A percentile compares a stretch with the other conserved stretches of the same genome.
Conservation (phyloP, 2,113 vertebrate species). For the Protobothrops mucrosquamatus region DNA sequence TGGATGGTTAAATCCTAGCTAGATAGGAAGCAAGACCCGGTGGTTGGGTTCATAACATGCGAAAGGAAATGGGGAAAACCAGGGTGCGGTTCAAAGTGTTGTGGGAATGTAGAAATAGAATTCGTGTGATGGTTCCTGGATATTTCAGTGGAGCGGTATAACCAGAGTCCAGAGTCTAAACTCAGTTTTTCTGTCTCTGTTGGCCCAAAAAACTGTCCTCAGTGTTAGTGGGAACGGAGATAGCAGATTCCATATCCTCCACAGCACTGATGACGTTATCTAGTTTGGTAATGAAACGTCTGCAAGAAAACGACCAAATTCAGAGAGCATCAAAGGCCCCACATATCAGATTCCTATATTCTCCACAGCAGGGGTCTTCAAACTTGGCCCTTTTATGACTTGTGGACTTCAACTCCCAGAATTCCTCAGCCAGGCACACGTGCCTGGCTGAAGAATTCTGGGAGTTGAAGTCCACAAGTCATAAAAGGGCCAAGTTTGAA, state of each 20-base stretch:
- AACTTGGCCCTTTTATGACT: no score
- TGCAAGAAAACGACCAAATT: not conserved
- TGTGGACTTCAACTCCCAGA: no score
- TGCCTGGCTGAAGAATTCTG: no score
- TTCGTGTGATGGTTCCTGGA: not conserved
- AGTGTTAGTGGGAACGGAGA: not conserved
- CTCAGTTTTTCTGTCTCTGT: not conserved
- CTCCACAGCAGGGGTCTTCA: not conserved
- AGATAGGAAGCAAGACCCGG: not conserved
- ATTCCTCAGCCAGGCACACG: no score
- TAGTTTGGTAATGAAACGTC: not conserved
- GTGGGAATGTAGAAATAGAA: not conserved
- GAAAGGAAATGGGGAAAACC: not conserved
- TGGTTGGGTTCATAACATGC: not conserved
- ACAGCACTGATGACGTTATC: not conserved
- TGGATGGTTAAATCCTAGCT: not conserved
- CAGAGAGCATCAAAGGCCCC: not conserved
- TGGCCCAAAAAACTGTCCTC: not conserved
- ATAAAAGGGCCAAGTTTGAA: no score
- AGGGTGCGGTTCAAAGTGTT: not conserved
- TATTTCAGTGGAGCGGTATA: no score
- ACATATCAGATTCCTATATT: not conserved
- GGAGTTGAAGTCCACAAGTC: no score
- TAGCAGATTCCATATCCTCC: not conserved
- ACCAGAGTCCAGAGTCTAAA: not conserved